Percentiles rank a stretch among this genome's conserved stretches.
phyloP scores from a whole-genome alignment of 2,888 invertebrate genomes.

The Apamea anceps region DNA sequence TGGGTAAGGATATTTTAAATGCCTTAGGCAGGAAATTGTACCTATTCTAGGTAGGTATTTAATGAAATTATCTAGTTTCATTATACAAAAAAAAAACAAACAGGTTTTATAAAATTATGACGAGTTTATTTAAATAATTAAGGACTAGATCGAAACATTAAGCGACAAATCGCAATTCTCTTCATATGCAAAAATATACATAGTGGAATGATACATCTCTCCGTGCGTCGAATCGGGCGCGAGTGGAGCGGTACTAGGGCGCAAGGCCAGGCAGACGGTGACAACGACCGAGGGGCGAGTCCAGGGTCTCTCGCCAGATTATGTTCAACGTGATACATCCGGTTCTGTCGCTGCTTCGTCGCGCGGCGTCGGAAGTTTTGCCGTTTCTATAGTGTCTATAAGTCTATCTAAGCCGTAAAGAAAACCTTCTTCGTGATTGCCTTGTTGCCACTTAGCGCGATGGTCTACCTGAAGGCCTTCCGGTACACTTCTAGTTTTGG shows the following conservation, averaged over 20 bases:
- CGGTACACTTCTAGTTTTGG: constrained; percentile 95
- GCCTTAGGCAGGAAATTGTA: background rate
- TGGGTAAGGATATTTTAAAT: background rate
- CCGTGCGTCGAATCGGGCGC: constrained; percentile 79
- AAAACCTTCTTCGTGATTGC: constrained; percentile 99
- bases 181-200: constrained; percentile 81
- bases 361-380: constrained; percentile 74
- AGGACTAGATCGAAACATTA: constrained; percentile 87
- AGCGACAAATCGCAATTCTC: constrained; percentile 84
- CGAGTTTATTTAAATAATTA: constrained; percentile 76
- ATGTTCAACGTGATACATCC: constrained; percentile 87
- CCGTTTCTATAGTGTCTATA: constrained; percentile 91
- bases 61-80: constrained; percentile 7
- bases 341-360: constrained; percentile 79
- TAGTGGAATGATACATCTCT: constrained; percentile 80
- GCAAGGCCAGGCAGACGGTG: constrained; percentile 79
- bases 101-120: constrained; percentile 68
- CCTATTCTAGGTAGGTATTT: background rate
- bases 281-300: constrained; percentile 82
- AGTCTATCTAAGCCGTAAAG: constrained; percentile 97
- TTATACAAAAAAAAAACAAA: constrained; percentile 55
- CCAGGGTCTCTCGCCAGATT: constrained; percentile 79
- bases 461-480: constrained; percentile 93
- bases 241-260: constrained; percentile 73
- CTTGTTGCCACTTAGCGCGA: constrained; percentile 95